Base-by-base conservation (phyloP, 2,888 invertebrate species). In the Caenorhabditis sp. region DNA sequence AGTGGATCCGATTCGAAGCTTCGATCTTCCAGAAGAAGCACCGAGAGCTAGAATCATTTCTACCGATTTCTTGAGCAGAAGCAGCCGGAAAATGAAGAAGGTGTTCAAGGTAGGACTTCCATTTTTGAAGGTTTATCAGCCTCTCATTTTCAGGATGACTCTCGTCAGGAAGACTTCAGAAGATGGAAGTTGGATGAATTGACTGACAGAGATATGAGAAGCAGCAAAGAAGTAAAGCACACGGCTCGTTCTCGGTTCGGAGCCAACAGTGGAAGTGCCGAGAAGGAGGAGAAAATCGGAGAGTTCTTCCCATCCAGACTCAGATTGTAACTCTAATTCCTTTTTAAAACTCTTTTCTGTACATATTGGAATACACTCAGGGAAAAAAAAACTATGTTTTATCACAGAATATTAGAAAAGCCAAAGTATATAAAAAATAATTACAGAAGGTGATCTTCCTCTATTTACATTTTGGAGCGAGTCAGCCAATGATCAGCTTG, bases 401-500 rank as follows among this genome's bases (percentile, higher is more conserved):
- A 68, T 69, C 69, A 77, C 77, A 77, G 59, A 66, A 47, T 22
- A 26, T 38, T 14, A 63, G 19, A 24, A 24, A 6, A 38, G 10
- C 2, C 38, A 38, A 10, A 38, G 31, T 31, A 10, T 38, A 38
- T 38, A 35, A 26, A 38, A 63, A 63, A 38, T 63, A 63, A 59
- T 59, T 35, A 47, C 19, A 22, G 22, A n/a, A 16, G 12, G n/a
- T n/a, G n/a, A n/a, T n/a, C n/a, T n/a, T n/a, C n/a, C n/a, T n/a
- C 41, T 76, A 63, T 69, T 86, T 79, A 89, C 84, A 88, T 86
- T 70, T 97, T 97, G 7, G 97, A 96, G 93, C 96, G 96, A 0
- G 97, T 97, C 6, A 97, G 94, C 97, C 97, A 97, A 92, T 94
- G 95, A 93, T 96, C 97, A 22, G 95, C 94, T 93, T 98, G 98